A percentile compares a stretch with the other conserved stretches of the same genome.
These are phyloP conservation scores for Festucalex cinctus DNA, from an alignment of 2,113 vertebrate genomes.

Conservation along the genomic window DNA sequence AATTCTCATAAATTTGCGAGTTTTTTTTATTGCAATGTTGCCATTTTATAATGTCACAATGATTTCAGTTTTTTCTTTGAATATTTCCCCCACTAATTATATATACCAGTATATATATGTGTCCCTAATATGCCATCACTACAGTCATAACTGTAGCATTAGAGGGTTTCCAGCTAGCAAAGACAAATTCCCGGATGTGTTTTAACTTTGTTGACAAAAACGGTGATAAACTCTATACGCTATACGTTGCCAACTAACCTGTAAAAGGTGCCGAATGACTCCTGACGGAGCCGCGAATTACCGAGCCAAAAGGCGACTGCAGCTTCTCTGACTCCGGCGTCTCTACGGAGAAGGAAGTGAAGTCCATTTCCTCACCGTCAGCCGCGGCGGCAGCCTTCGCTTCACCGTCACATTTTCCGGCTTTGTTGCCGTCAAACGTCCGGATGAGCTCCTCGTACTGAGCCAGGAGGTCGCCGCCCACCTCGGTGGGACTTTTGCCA, in stretches of 20 bases:
- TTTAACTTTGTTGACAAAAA: no score
- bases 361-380: constrained; percentile 77
- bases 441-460: constrained; percentile 88
- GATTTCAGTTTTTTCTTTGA: no score
- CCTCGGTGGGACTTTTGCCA: not conserved
- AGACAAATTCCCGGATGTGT: no score
- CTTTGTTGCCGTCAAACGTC: constrained; percentile 75
- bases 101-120: no score
- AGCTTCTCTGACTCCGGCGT: constrained; percentile 76
- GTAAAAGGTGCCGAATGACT: constrained; percentile 83
- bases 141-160: no score
- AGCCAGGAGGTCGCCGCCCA: constrained; percentile 78
- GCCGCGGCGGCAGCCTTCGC: constrained; percentile 45
- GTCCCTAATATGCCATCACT: no score
- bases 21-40: no score
- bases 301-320: constrained; percentile 74
- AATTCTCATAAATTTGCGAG: no score
- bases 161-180: no score
- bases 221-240: not conserved
- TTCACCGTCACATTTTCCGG: constrained; percentile 51
- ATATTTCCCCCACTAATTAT: no score
- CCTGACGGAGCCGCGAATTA: constrained; percentile 53
- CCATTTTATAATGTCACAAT: no score
- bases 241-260: constrained; percentile 69
- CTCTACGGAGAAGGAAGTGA: constrained; percentile 79